Evolutionary conservation across 2,113 vertebrate genomes (phyloP), one percentile per base, ranked within the genome.

Genomic region (Psophia crepitans): DNA sequence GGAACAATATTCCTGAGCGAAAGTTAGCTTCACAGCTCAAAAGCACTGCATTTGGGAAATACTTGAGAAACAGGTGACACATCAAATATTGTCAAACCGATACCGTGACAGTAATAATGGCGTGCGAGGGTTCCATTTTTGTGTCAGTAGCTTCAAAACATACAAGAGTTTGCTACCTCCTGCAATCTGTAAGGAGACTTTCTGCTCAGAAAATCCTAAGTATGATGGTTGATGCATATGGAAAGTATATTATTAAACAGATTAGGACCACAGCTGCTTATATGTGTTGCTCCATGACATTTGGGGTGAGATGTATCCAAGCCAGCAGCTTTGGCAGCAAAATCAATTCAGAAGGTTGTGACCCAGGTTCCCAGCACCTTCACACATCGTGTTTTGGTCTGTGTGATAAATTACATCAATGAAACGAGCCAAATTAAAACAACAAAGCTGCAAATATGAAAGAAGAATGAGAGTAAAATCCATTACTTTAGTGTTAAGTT

Each of bases 121-220:
- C 23, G n/a, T 35, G 27, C 14, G 27, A 89, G 3, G 3, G 21
- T 74, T 82, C 64, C 8, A 35, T 66, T 95, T 83, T 82, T 92
- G 30, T 92, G 49, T 69, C 49, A 61, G 37, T 39, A 83, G n/a
- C 64, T 91, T 92, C 89, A 75, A 78, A 90, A 71, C 11, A 84
- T 64, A 48, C 14, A 57, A 5, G 22, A 63, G 6, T 69, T 83
- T 37, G 53, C 41, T 70, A 46, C 33, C 41, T 79, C 24, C 8
- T 90, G 44, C 19, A 56, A 86, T 27, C 76, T 63, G 30, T 37
- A 87, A 95, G 35, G 32, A 73, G 51, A 46, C 9, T n/a, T 7
- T 61, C 39, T 87, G 39, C 73, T 43, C 48, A 84, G 27, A 89
- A 81, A 93, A 89, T 49, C 23, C 37, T 41, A 35, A 20, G 35